Evolutionary conservation across 1,140 invertebrate genomes (phyloP), one percentile per base, ranked within the genome.

Genomic region (Sesamia nonagrioides): DNA sequence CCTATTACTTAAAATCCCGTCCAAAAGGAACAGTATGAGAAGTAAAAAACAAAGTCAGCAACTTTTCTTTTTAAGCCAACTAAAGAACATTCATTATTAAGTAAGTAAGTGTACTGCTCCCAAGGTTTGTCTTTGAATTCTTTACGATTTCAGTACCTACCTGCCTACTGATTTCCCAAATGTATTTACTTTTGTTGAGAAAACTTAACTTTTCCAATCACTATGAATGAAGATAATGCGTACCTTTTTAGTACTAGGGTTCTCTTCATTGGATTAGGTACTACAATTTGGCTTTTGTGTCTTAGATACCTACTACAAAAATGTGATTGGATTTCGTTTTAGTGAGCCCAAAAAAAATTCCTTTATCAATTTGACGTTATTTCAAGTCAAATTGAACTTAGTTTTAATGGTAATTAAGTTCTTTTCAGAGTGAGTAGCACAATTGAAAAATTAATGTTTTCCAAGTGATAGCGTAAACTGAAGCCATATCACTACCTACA

Each of bases 201-300:
- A 75, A 63, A 60, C 56, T 74, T 37, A 83, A 79, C 37, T 79
- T 83, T 79, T 81, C 73, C 82, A 83, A 83, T 83, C 68, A 81
- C 48, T 77, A 56, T 74, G 45, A 71, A 80, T 75, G 58, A 78
- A 81, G 58, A 68, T 45, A 69, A 66, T 27, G 27, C 27, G 27
- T 82, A 69, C 66, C 48, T 69, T 80, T 78, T 63, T 66, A 54
- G 27, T 27, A 27, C 3, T 1, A 27, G 69, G 69, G 50, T 9
- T 52, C 50, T 37, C 27, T 50, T 50, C 11, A 50, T 4, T 4
- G 45, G 45, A 50, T 5, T 50, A 50, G 45, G 15, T 50, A 50
- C 11, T 13, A 27, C 27, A 27, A 3, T 27, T 3, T 3, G 27
- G 3, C 27, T 27, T 27, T 3, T 27, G 27, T 27, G 27, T 27